A percentile compares a stretch with the other conserved stretches of the same genome.
Conservation (phyloP, 2,888 invertebrate species). For the Diachrysia chrysitis region DNA sequence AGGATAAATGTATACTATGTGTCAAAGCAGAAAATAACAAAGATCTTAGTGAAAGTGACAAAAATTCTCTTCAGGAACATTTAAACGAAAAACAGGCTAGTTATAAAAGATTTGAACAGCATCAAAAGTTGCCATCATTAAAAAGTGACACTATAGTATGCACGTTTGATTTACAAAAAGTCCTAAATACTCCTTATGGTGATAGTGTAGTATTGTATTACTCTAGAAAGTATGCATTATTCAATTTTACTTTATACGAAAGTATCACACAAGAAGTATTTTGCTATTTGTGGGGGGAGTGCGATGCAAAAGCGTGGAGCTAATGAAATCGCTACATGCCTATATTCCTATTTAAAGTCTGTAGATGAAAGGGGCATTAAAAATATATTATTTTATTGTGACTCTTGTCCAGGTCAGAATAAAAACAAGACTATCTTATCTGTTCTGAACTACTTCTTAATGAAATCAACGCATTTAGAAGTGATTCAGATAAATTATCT, state of each 20-base stretch:
- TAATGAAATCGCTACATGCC: constrained; percentile 2
- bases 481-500: constrained; percentile 9
- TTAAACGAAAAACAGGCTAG: constrained; percentile 9
- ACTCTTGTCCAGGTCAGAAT: constrained; percentile 7
- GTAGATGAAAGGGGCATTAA: constrained; percentile 9
- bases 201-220: constrained; percentile 54
- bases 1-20: constrained; percentile 14
- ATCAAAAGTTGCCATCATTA: constrained; percentile 6
- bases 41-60: constrained; percentile 13
- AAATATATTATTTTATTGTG: constrained; percentile 8
- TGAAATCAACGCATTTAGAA: background rate
- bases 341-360: constrained; percentile 1
- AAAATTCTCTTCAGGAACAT: constrained; percentile 12
- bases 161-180: constrained; percentile 57
- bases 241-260: constrained; percentile 62
- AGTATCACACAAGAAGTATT: constrained; percentile 49
- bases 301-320: constrained; percentile 43
- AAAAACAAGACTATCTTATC: constrained; percentile 2
- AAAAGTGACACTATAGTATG: constrained; percentile 13
- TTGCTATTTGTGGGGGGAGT: constrained; percentile 58
- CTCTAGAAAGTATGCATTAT: constrained; percentile 59
- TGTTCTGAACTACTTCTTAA: background rate
- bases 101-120: constrained; percentile 9
- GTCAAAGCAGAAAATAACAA: constrained; percentile 15
- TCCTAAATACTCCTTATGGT: constrained; percentile 58